Evolutionary conservation across 2,888 invertebrate genomes (phyloP).

Genomic region (Apodemia duryi): DNA sequence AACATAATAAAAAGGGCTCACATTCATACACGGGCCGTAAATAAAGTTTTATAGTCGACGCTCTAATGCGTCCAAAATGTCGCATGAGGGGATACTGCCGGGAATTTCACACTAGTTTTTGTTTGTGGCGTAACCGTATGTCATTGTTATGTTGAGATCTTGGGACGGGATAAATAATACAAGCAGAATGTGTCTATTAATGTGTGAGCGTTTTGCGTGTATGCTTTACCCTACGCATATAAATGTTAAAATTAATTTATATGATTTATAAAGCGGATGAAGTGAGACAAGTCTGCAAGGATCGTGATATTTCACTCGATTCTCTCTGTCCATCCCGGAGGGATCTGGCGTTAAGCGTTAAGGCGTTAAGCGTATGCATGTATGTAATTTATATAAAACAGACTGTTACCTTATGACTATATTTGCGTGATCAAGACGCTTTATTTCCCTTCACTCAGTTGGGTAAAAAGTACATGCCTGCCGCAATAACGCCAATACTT

Average conservation of each 20-base stretch:
- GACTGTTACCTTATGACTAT: no score
- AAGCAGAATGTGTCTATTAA: neutral
- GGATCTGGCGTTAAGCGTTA: no score
- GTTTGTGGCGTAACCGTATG: slow-evolving; percentile 21
- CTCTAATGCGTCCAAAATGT: slow-evolving; percentile 69
- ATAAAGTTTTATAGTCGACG: slow-evolving; percentile 71
- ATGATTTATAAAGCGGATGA: no score
- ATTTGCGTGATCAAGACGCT: no score
- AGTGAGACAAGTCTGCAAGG: no score
- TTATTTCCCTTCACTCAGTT: no score
- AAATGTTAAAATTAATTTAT: neutral
- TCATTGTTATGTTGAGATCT: slow-evolving; percentile 2
- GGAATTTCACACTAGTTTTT: slow-evolving; percentile 31
- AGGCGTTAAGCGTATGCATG: no score
- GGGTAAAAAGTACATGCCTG: no score
- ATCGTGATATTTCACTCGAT: no score
- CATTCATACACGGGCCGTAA: slow-evolving; percentile 66
- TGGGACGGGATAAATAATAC: neutral
- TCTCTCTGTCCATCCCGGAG: no score
- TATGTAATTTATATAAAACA: no score
- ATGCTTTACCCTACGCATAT: neutral
- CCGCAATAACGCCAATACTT: no score
- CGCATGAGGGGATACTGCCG: slow-evolving; percentile 32
- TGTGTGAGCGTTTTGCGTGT: neutral
- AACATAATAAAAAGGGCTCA: slow-evolving; percentile 71